Evolutionary conservation across 2,888 invertebrate genomes (phyloP).

Genomic region (Epirrhoe alternata): DNA sequence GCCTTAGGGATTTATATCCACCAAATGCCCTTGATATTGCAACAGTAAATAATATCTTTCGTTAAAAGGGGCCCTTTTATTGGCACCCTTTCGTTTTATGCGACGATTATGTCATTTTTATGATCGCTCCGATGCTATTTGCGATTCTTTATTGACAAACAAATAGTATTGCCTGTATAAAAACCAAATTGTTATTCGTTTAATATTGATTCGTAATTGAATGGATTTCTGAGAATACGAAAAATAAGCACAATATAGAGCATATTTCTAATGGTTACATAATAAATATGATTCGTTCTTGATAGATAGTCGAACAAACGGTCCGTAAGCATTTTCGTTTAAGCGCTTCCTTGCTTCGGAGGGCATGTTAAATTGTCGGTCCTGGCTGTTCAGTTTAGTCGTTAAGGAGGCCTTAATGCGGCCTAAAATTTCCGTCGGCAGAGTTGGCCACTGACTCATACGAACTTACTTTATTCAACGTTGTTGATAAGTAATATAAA

Average conservation of each 20-base stretch:
- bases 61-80: constrained; percentile 75
- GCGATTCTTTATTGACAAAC: constrained; percentile 72
- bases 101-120: constrained; percentile 80
- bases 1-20: constrained; percentile 60
- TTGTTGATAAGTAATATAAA: no score
- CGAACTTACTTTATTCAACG: no score
- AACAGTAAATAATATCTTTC: constrained; percentile 78
- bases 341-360: no score
- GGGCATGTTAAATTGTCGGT: no score
- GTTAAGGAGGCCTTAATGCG: no score
- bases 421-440: no score
- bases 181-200: constrained; percentile 54
- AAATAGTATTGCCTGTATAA: constrained; percentile 61
- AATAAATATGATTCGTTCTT: no score
- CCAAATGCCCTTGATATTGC: constrained; percentile 68
- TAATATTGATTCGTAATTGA: constrained; percentile 52
- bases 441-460: no score
- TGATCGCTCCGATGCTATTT: constrained; percentile 67
- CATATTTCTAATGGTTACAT: no score
- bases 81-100: constrained; percentile 79
- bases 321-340: no score
- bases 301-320: no score
- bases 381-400: no score
- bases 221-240: constrained; percentile 35
- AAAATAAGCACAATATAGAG: not conserved